Evolutionary conservation across 2,113 vertebrate genomes (phyloP).

Genomic region (Thinocorus orbignyianus): DNA sequence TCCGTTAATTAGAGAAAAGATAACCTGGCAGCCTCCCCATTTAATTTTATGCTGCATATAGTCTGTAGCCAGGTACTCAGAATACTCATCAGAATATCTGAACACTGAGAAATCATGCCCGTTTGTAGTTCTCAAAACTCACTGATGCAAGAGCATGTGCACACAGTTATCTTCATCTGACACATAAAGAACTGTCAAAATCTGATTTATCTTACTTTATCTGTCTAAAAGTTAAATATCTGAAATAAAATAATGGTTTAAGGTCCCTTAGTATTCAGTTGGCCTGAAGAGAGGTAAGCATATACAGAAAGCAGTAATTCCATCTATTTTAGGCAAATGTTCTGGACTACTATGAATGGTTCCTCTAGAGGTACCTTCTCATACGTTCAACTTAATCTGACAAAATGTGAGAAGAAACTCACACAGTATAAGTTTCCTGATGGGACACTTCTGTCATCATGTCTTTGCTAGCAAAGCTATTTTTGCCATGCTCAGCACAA

Average conservation of each 20-base stretch:
- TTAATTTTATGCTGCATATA: neutral
- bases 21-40: neutral
- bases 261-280: neutral
- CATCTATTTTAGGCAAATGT: neutral
- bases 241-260: neutral
- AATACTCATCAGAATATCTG: neutral
- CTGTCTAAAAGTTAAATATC: neutral
- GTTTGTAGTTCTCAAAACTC: neutral
- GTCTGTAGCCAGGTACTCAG: neutral
- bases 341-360: neutral
- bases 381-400: neutral
- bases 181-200: neutral
- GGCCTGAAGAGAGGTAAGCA: neutral
- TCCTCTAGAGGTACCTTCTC: neutral
- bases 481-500: neutral
- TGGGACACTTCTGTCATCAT: neutral
- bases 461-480: neutral
- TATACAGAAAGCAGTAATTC: neutral
- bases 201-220: neutral
- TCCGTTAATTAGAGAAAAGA: neutral
- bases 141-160: neutral
- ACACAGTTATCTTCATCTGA: neutral
- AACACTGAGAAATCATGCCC: neutral
- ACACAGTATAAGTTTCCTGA: neutral
- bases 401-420: neutral